These are phyloP conservation scores for Carcina quercana DNA, from an alignment of 2,888 invertebrate genomes.

Conservation along the genomic window DNA sequence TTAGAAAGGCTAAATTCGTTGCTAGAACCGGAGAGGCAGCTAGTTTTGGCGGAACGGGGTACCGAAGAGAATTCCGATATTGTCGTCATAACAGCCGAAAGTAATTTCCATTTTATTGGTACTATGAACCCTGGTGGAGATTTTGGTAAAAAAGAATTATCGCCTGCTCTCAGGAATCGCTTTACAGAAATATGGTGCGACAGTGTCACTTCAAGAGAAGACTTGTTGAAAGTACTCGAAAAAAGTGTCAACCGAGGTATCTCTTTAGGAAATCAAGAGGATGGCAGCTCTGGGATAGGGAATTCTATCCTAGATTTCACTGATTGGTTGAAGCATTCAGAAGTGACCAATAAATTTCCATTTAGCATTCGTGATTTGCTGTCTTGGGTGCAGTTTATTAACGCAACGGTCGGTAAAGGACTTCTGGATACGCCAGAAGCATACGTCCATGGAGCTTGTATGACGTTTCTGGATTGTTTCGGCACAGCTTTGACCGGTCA, in stretches of 20 bases:
- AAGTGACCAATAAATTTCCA: slow-evolving; percentile 84
- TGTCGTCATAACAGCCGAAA: slow-evolving; percentile 78
- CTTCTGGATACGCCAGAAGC: slow-evolving; percentile 75
- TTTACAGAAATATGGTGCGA: slow-evolving; percentile 99
- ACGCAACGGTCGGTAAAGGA: slow-evolving; percentile 67
- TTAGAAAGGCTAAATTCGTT: slow-evolving; percentile 97
- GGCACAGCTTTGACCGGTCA: slow-evolving; percentile 87
- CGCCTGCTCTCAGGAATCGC: slow-evolving; percentile 96
- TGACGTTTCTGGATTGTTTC: slow-evolving; percentile 93
- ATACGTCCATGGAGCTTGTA: slow-evolving; percentile 91
- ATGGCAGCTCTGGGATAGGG: slow-evolving; percentile 76
- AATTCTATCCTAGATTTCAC: slow-evolving; percentile 85
- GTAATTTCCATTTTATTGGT: slow-evolving; percentile 91
- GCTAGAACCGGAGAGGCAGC: slow-evolving; percentile 92
- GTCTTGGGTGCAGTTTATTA: slow-evolving; percentile 94
- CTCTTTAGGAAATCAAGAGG: slow-evolving; percentile 67
- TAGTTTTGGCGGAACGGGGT: slow-evolving; percentile 94
- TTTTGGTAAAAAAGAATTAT: slow-evolving; percentile 99
- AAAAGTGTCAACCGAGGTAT: slow-evolving; percentile 80
- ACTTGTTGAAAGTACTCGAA: slow-evolving; percentile 86
- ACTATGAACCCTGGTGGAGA: slow-evolving; percentile 99
- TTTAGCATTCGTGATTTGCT: slow-evolving; percentile 94
- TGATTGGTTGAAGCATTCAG: slow-evolving; percentile 81
- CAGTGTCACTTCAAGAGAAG: slow-evolving; percentile 79
- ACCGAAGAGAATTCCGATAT: slow-evolving; percentile 75